Evolutionary conservation across 2,113 vertebrate species (phyloP).

Genomic region (Casuarius casuarius): DNA sequence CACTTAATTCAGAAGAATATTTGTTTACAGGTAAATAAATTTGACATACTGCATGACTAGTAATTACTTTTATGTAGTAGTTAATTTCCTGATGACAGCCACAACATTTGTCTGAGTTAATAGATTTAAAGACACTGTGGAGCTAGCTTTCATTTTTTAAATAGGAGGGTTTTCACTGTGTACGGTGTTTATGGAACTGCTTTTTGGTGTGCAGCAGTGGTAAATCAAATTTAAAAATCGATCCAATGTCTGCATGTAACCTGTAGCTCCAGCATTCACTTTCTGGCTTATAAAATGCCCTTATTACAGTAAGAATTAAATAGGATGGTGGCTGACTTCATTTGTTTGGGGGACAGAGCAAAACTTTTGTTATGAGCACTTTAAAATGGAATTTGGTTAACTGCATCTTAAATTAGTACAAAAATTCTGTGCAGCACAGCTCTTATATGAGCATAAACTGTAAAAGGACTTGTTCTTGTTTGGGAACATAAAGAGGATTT

Average conservation of each 20-base stretch:
- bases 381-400: neutral
- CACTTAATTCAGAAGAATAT: constrained; percentile 54
- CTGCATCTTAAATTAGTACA: neutral
- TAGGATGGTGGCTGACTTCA: neutral
- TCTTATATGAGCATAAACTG: neutral
- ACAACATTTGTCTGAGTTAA: constrained; percentile 50
- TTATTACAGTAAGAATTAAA: neutral
- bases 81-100: constrained; percentile 60
- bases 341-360: neutral
- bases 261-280: neutral
- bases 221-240: constrained; percentile 37
- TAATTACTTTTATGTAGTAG: constrained; percentile 50
- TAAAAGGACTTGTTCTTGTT: constrained; percentile 25
- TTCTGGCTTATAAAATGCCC: neutral
- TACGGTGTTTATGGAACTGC: neutral
- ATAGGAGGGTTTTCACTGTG: neutral
- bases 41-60: constrained; percentile 35
- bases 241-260: neutral
- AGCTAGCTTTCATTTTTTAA: constrained; percentile 17
- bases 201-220: neutral
- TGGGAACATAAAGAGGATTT: constrained; percentile 18
- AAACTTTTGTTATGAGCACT: neutral
- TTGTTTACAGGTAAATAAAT: constrained; percentile 70
- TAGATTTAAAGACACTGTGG: constrained; percentile 28
- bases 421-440: neutral